phyloP scores from a whole-genome alignment of 2,888 invertebrate species.

The Harpalus rubripes region DNA sequence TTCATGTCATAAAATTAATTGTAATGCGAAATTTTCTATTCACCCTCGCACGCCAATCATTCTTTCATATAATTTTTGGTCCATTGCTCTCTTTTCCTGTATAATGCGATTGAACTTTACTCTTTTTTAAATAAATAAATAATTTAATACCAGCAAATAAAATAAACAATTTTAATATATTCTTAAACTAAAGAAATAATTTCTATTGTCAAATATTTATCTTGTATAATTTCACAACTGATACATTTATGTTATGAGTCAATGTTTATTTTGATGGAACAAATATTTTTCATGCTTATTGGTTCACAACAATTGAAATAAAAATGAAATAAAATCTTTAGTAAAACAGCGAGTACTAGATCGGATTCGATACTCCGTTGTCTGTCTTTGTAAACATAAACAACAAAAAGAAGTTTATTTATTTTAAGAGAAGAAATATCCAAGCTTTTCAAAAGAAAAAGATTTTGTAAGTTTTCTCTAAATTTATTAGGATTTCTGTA shows the following conservation, averaged over 20 bases:
- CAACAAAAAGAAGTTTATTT: not conserved
- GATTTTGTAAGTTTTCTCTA: not conserved
- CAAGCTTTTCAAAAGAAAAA: not conserved
- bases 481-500: not conserved
- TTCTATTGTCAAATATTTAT: not conserved
- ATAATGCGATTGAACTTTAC: too few relatives aligned
- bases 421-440: not conserved
- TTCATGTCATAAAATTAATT: too few relatives aligned
- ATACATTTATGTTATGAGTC: slow-evolving; percentile 6
- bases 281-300: slow-evolving; percentile 45
- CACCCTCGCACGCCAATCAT: too few relatives aligned
- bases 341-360: not conserved
- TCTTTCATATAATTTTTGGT: too few relatives aligned
- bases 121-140: too few relatives aligned
- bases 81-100: too few relatives aligned
- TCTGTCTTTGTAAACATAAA: slow-evolving; percentile 2
- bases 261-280: slow-evolving; percentile 30
- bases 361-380: not conserved
- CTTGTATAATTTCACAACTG: not conserved
- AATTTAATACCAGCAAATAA: too few relatives aligned
- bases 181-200: not conserved
- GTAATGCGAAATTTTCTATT: too few relatives aligned
- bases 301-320: slow-evolving; percentile 15
- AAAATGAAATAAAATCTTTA: slow-evolving; percentile 42
- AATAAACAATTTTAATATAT: too few relatives aligned